Evolutionary conservation across 2,888 invertebrate species (phyloP), one percentile per base, ranked within the genome.

Genomic region (Drosophila melanosoma): DNA sequence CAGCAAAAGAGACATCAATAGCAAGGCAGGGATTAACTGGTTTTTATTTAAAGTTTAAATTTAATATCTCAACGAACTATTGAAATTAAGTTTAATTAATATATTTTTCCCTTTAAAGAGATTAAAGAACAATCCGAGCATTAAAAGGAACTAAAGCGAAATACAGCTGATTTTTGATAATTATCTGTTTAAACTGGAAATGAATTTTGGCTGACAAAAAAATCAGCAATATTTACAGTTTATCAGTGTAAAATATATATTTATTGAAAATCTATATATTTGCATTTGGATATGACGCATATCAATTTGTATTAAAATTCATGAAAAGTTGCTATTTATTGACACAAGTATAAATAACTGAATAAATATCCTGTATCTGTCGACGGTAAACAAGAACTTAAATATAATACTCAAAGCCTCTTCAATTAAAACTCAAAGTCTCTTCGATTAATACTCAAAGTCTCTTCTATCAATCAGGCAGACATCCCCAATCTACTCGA

Each of bases 1-100:
- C n/a, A 12, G 29, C 8, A 12, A 33, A n/a, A 42, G n/a, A n/a
- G 42, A 20, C 10, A 53, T 20, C 15, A 23, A 1, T 38, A 11
- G 6, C n/a, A 23, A 35, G 32, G 11, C 32, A 48, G 23, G 32
- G 17, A 60, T n/a, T 51, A 23, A 15, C 45, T 29, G 38, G 36
- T 35, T 32, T 59, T 29, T 51, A 20, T 26, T 52, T 6, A 12
- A 53, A 45, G 45, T 48, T 61, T 68, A 48, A 64, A 64, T 38
- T 57, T 26, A 48, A 23, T 4, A 29, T 26, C 38, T 20, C 11
- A 26, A 32, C 26, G 0, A 69, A 33, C 26, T 26, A 26, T 26
- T 1, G 26, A 26, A 26, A 26, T 26, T 26, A 26, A 26, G 26
- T 26, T 26, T 26, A 26, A 26, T 26, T 26, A 2, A 2, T 26